These are phyloP conservation scores for Hemibagrus guttatus DNA, from an alignment of 2,797 vertebrate genomes.

Conservation along the genomic window DNA sequence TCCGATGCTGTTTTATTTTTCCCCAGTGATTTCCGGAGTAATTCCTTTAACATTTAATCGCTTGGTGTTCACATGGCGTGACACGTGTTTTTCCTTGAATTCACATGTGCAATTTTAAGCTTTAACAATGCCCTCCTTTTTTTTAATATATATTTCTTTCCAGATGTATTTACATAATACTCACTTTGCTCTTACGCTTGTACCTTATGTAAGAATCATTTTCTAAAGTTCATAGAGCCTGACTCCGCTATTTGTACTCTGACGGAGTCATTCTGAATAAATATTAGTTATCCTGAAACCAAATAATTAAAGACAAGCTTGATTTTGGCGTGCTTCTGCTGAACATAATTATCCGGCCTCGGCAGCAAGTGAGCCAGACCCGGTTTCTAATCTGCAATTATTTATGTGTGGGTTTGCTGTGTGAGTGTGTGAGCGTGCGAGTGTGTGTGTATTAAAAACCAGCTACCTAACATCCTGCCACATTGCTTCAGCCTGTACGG, in stretches of 20 bases:
- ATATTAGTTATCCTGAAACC: background rate
- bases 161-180: background rate
- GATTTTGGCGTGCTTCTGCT: slow-evolving; percentile 3
- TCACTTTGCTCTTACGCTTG: background rate
- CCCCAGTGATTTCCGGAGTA: background rate
- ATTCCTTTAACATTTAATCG: background rate
- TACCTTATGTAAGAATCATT: background rate
- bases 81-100: background rate
- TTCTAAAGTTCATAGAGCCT: background rate
- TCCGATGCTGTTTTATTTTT: background rate
- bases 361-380: slow-evolving; percentile 20
- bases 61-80: background rate
- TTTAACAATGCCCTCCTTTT: no score
- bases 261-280: background rate
- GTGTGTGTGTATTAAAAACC: background rate
- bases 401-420: slow-evolving; percentile 7
- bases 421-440: background rate
- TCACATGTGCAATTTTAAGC: background rate
- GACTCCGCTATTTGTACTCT: background rate
- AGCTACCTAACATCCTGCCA: background rate
- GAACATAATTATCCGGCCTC: slow-evolving; percentile 16
- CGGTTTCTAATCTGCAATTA: background rate
- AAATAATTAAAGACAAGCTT: slow-evolving; percentile 37
- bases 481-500: background rate
- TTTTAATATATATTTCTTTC: background rate